Conservation (phyloP, 1,140 invertebrate species). For the Brachionus plicatilis region DNA sequence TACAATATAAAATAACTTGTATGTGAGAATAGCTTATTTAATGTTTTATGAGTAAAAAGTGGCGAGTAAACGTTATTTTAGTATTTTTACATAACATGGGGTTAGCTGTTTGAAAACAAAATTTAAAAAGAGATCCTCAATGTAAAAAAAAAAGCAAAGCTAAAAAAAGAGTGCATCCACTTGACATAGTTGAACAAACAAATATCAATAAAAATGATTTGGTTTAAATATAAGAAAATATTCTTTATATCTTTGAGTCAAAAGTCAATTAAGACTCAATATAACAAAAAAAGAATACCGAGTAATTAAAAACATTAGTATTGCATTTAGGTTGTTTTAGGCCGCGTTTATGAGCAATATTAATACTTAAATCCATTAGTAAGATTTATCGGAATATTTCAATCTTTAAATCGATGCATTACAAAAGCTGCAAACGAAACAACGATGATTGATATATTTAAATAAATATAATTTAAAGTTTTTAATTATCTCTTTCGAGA, state of each 20-base stretch:
- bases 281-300: not conserved
- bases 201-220: not conserved
- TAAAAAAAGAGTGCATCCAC: not conserved
- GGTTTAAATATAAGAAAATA: not conserved
- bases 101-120: not conserved
- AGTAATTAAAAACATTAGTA: slow-evolving; percentile 7
- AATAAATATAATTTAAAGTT: slow-evolving; percentile 13
- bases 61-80: too few relatives aligned
- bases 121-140: not conserved
- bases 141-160: not conserved
- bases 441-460: slow-evolving; percentile 20
- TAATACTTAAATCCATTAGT: slow-evolving; percentile 16
- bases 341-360: not conserved
- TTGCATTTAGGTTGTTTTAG: not conserved
- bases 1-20: too few relatives aligned
- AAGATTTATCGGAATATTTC: slow-evolving; percentile 12
- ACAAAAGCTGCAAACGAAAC: not conserved
- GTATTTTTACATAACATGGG: too few relatives aligned
- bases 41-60: too few relatives aligned
- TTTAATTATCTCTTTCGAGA: slow-evolving; percentile 36
- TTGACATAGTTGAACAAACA: not conserved
- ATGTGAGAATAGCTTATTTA: too few relatives aligned
- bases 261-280: slow-evolving; percentile 30
- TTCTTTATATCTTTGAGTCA: slow-evolving; percentile 23
- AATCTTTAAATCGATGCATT: slow-evolving; percentile 35